A percentile compares a stretch with the other conserved stretches of the same genome.
phyloP scores from a whole-genome alignment of 2,113 vertebrate species.

The Apistogramma diplotaenia region DNA sequence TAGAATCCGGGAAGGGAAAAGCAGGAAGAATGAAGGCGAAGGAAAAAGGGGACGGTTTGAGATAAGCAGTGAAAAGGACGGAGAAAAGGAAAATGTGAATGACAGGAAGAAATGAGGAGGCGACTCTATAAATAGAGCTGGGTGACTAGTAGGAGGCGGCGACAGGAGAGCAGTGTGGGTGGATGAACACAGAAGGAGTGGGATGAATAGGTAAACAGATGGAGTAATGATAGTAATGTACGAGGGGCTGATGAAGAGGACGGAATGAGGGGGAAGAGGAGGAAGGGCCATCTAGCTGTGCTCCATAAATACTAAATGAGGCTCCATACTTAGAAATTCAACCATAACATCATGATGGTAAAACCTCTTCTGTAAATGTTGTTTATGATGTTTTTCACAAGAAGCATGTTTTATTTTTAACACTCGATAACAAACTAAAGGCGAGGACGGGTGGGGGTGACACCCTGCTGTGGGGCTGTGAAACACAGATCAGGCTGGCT shows the following conservation, averaged over 20 bases:
- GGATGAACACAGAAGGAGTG: background rate
- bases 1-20: background rate
- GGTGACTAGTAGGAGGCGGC: conserved; percentile 2
- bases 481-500: background rate
- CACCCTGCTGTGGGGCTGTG: too few species aligned
- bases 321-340: background rate
- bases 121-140: conserved; percentile 40
- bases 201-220: conserved; percentile 35
- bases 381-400: background rate
- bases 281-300: background rate
- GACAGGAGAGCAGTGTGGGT: background rate
- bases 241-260: background rate
- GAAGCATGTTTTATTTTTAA: background rate
- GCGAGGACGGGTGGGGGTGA: background rate
- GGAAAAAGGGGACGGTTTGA: background rate
- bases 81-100: background rate
- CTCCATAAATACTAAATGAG: conserved; percentile 46
- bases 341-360: background rate
- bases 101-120: background rate
- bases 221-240: background rate
- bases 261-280: background rate
- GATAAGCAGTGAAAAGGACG: background rate
- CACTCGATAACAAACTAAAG: background rate
- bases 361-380: background rate
- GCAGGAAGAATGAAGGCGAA: background rate